phyloP scores from a whole-genome alignment of 2,113 vertebrate genomes.

The Australoheros scitulus region DNA sequence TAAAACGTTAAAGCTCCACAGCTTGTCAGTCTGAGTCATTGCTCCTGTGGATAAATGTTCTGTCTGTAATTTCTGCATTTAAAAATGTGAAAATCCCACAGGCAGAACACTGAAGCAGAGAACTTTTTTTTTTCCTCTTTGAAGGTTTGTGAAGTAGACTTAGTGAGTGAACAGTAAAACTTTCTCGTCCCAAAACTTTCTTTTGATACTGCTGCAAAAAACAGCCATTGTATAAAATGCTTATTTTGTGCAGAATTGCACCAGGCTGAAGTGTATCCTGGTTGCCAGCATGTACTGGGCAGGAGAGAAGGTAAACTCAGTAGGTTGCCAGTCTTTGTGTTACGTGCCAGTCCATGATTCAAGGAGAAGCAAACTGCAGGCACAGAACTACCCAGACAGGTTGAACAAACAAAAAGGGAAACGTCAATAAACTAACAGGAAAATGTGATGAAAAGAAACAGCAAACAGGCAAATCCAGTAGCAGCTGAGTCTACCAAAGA shows the following conservation, averaged over 20 bases:
- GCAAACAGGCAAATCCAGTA: background rate
- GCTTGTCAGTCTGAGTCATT: background rate
- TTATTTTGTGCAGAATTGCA: background rate
- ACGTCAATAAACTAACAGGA: background rate
- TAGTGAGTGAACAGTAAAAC: background rate
- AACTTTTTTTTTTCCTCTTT: background rate
- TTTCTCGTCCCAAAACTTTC: fast-evolving
- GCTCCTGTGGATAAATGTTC: conserved; percentile 2
- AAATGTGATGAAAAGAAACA: background rate
- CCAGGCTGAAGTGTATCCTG: background rate
- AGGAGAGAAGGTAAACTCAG: background rate
- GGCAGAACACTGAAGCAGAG: background rate
- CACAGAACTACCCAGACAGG: background rate
- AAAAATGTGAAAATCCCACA: background rate
- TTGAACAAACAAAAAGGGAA: background rate
- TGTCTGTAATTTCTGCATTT: background rate
- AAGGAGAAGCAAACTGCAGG: background rate
- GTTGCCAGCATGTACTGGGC: background rate
- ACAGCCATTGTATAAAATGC: background rate
- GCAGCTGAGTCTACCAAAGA: background rate
- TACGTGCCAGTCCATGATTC: background rate
- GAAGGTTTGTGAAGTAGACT: background rate
- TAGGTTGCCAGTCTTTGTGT: background rate
- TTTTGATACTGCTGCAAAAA: background rate
- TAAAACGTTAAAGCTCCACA: background rate